Evolutionary conservation across 2,888 invertebrate genomes (phyloP), one percentile per base, ranked within the genome.

Genomic region (Mesorhabditis spiculigera): DNA sequence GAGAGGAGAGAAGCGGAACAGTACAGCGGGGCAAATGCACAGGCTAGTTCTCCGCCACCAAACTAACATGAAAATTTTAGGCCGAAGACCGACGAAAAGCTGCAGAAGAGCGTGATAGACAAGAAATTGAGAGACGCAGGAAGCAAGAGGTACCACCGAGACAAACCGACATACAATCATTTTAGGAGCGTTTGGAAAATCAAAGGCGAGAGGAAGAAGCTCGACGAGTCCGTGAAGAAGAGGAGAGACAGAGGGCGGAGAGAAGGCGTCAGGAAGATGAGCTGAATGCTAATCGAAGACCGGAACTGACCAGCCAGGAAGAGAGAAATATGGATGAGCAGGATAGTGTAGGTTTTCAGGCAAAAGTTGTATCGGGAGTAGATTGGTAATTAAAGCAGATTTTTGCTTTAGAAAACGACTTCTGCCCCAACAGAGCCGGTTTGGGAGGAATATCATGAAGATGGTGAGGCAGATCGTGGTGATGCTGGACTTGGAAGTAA

Each of bases 391-490:
- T 28, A 28, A 28, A 28, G 28, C 1, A 50, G 0, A 10, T 50
- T 50, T 50, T 3, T 13, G 50, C 13, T n/a, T n/a, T 50, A 10
- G 8, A 50, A 50, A n/a, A 10, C 58, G n/a, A 10, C 58, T 13
- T n/a, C n/a, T 50, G 58, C n/a, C 10, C 10, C 8, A 50, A n/a
- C 8, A n/a, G 58, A 50, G 8, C 58, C 58, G n/a, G n/a, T 50
- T 50, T 50, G 58, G 58, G 58, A 50, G 8, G 58, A 50, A n/a
- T 50, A 50, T 50, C 58, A n/a, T 13, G 58, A 50, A n/a, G 58
- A 50, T 50, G 58, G n/a, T n/a, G n/a, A n/a, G 8, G n/a, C 8
- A n/a, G 58, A 50, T 50, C 58, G 58, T n/a, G 58, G 58, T 13
- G 58, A 50, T 50, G 8, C 58, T 28, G 28, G 28, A 1, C 28